Percentiles rank a stretch among this genome's conserved stretches.
Evolutionary conservation across 2,113 vertebrate species (phyloP).

Genomic region (Toxotes jaculatrix): DNA sequence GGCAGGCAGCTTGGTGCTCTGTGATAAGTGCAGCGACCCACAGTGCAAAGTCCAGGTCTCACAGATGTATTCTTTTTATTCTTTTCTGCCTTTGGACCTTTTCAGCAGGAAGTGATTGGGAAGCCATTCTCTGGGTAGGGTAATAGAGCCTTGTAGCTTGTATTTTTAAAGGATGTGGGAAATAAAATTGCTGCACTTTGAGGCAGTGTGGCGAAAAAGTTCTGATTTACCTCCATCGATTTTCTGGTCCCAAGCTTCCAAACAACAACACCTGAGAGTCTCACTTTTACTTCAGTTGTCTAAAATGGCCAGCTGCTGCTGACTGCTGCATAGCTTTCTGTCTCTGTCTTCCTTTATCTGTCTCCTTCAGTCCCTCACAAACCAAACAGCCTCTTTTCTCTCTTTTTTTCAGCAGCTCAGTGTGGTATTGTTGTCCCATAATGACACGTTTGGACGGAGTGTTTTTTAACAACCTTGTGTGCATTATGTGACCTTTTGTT

Average conservation of each 20-base stretch:
- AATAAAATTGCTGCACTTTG: conserved; percentile 65
- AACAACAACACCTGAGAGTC: conserved; percentile 54
- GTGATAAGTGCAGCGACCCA: conserved; percentile 30
- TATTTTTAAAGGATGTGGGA: conserved; percentile 47
- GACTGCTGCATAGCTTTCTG: conserved; percentile 40
- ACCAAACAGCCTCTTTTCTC: background rate
- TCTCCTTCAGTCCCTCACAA: conserved; percentile 32
- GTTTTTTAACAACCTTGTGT: conserved; percentile 41
- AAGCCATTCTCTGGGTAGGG: conserved; percentile 54
- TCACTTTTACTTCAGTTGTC: conserved; percentile 46
- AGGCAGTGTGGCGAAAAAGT: conserved; percentile 51
- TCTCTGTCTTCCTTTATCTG: conserved; percentile 48
- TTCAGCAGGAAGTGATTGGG: conserved; percentile 53
- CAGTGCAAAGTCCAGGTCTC: conserved; percentile 18
- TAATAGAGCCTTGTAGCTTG: conserved; percentile 44
- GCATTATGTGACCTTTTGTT: conserved; percentile 44
- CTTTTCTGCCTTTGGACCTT: conserved; percentile 27
- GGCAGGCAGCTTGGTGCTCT: conserved; percentile 5
- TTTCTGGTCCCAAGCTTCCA: conserved; percentile 57
- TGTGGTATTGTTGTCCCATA: conserved; percentile 25
- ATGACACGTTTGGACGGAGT: conserved; percentile 31
- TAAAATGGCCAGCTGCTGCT: conserved; percentile 35
- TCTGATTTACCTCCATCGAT: conserved; percentile 71
- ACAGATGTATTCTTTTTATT: conserved; percentile 7
- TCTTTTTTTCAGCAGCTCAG: background rate